These are phyloP conservation scores for Oegoconia quadripuncta DNA, from an alignment of 2,888 invertebrate genomes.

Conservation along the genomic window DNA sequence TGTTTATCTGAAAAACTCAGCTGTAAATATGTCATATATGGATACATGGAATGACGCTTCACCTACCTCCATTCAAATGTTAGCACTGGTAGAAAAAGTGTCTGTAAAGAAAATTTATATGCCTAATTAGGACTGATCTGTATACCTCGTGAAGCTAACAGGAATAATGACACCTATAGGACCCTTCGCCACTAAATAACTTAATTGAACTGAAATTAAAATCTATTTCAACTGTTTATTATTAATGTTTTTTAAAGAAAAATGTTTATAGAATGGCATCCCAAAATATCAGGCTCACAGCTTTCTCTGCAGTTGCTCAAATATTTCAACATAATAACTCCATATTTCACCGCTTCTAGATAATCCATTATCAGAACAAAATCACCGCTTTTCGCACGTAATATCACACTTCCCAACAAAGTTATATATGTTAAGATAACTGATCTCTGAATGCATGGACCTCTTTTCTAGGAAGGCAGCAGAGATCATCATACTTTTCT, in stretches of 20 bases:
- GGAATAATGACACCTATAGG: background rate
- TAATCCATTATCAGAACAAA: conserved; percentile 51
- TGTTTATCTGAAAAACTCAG: too few species aligned
- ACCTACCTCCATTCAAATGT: too few species aligned
- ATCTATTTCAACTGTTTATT: conserved; percentile 7
- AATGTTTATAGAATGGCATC: conserved; percentile 43
- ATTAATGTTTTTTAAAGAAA: conserved; percentile 2
- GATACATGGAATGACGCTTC: too few species aligned
- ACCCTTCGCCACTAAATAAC: background rate
- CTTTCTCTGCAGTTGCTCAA: conserved; percentile 75
- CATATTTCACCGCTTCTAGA: conserved; percentile 68
- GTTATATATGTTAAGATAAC: conserved; percentile 10
- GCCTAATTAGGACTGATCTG: too few species aligned
- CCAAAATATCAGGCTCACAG: conserved; percentile 64
- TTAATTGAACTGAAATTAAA: conserved; percentile 20
- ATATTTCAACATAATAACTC: conserved; percentile 48
- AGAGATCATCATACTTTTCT: too few species aligned
- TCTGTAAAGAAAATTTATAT: too few species aligned
- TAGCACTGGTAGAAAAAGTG: too few species aligned
- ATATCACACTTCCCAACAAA: conserved; percentile 51
- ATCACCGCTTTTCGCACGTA: conserved; percentile 50
- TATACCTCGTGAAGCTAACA: too few species aligned
- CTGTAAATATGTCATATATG: too few species aligned
- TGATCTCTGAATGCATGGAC: too few species aligned
- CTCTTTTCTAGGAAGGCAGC: too few species aligned